phyloP scores from a whole-genome alignment of 2,888 invertebrate genomes.

The Pseudolycoriella hygida region DNA sequence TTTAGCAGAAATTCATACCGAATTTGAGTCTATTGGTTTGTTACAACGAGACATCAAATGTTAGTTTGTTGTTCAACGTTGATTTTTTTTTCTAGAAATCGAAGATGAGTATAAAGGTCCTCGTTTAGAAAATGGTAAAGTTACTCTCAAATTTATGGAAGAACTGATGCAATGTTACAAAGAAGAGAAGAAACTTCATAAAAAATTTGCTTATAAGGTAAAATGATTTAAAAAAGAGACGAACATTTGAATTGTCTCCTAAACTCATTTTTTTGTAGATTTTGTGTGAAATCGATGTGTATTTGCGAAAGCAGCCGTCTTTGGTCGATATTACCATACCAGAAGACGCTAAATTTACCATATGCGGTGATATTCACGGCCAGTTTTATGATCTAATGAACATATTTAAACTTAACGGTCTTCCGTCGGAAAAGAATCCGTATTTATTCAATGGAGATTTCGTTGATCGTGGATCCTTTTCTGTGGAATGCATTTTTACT shows the following conservation, averaged over 20 bases:
- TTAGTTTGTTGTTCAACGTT: constrained; percentile 1
- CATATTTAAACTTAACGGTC: constrained; percentile 92
- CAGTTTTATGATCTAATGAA: constrained; percentile 98
- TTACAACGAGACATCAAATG: constrained; percentile 13
- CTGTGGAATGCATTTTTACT: constrained; percentile 96
- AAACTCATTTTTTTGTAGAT: constrained; percentile 43
- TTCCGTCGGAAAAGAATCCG: constrained; percentile 85
- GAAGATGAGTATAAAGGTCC: constrained; percentile 93
- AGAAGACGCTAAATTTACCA: constrained; percentile 81
- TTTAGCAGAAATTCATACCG: constrained; percentile 65
- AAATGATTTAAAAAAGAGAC: constrained; percentile 6
- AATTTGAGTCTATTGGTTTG: constrained; percentile 82
- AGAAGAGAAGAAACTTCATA: constrained; percentile 82
- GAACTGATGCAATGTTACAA: constrained; percentile 82
- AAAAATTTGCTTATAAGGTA: constrained; percentile 93
- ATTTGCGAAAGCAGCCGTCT: constrained; percentile 69
- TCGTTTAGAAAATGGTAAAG: constrained; percentile 65
- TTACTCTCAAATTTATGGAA: constrained; percentile 76
- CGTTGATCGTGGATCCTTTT: constrained; percentile 97
- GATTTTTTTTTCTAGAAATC: constrained; percentile 44
- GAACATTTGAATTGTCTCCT: neutral
- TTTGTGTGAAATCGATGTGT: constrained; percentile 71
- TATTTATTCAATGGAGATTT: constrained; percentile 99
- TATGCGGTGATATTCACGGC: constrained; percentile 98
- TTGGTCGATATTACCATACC: constrained; percentile 79